Evolutionary conservation across 2,113 vertebrate species (phyloP), one percentile per base, ranked within the genome.

Genomic region (Notarius lentiginosus): DNA sequence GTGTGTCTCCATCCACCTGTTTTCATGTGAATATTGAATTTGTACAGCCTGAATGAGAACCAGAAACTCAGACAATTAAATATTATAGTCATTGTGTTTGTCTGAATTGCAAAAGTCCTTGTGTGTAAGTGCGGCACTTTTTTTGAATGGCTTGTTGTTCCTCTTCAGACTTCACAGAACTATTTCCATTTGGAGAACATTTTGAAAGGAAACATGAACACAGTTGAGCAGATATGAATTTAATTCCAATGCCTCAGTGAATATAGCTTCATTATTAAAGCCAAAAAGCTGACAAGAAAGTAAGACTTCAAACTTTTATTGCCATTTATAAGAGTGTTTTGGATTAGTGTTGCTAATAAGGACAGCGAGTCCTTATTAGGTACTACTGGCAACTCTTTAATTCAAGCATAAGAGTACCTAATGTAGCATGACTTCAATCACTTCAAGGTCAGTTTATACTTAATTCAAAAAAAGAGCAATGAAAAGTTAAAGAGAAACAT

Each of bases 381-480:
- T 18, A 20, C 53, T 56, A 53, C 20, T 81, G 79, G 41, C 75
- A 84, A 79, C 82, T 61, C 51, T 85, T 55, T 68, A 87, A 83
- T 65, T 34, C 30, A 8, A 72, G 72, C 34, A 65, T 7, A 79
- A 63, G 61, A 58, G 15, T 58, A 79, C 24, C 83, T 86, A 89
- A 86, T 87, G 79, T 79, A 79, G 73, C 90, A 70, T 86, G 82
- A 72, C 68, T 90, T 80, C 83, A 76, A 84, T 87, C 63, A 73
- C 83, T 75, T 65, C 87, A 87, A 87, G 83, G 80, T 88, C 87
- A 58, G 83, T 91, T 88, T 79, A 87, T 81, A 86, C 61, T 76
- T 53, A 58, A 89, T 86, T 88, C n/a, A n/a, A 51, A 70, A 84
- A 53, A 81, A 30, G 70, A 76, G 63, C 49, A 5, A 68, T 30